A percentile compares a stretch with the other conserved stretches of the same genome.
phyloP scores from a whole-genome alignment of 2,888 invertebrate genomes.

The Hybos culiciformis region DNA sequence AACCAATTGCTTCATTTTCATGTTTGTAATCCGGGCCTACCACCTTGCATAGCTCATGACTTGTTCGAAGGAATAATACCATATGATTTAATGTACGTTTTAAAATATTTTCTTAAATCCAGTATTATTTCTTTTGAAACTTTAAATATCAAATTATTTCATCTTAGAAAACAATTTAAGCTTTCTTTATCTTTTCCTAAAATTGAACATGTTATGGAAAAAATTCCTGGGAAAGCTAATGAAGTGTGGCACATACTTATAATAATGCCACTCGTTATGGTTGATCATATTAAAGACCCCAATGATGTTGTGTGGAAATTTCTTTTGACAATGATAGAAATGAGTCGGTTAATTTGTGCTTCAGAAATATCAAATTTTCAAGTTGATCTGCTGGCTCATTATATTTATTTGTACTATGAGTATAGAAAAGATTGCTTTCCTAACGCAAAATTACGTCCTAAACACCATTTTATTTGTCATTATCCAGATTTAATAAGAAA shows the following conservation, averaged over 20 bases:
- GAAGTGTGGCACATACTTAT: neutral
- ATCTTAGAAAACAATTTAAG: neutral
- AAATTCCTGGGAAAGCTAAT: slow-evolving; percentile 4
- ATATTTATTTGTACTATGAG: slow-evolving; percentile 5
- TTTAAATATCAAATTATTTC: neutral
- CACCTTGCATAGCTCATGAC: slow-evolving; percentile 22
- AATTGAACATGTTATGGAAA: neutral
- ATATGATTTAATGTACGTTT: slow-evolving; percentile 16
- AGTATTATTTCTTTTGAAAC: slow-evolving; percentile 1
- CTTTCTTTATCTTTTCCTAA: neutral
- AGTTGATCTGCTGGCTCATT: slow-evolving; percentile 1
- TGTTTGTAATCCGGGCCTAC: slow-evolving; percentile 18
- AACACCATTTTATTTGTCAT: slow-evolving; percentile 11
- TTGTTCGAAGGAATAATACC: slow-evolving; percentile 18
- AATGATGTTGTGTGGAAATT: neutral
- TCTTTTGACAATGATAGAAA: neutral
- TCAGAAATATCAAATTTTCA: neutral
- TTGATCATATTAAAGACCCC: neutral
- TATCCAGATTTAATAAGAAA: slow-evolving; percentile 11
- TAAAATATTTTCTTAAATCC: slow-evolving; percentile 7
- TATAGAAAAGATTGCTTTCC: slow-evolving; percentile 9
- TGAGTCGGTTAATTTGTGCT: slow-evolving; percentile 2
- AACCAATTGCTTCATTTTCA: slow-evolving; percentile 19
- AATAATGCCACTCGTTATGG: neutral
- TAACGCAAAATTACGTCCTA: slow-evolving; percentile 8